Percentiles rank a stretch among this genome's conserved stretches.
Evolutionary conservation across 64 coral and sea anemone genomes (phyloP).

Genomic region (Montipora efflorescens): DNA sequence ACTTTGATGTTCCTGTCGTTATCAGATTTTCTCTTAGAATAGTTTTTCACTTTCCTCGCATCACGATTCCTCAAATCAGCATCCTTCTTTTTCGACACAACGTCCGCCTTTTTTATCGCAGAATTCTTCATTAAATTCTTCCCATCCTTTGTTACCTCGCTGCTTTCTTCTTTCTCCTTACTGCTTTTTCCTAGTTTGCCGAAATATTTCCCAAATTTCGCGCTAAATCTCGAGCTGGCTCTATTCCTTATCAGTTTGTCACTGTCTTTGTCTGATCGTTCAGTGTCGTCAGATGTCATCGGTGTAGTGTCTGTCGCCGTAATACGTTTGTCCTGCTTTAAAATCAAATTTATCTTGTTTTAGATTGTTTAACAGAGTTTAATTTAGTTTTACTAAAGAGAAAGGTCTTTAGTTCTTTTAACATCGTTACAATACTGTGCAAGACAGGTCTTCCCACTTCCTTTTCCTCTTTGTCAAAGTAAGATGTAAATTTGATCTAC

Average conservation of each 20-base stretch:
- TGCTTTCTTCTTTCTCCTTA: slow-evolving; percentile 29
- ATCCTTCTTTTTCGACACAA: slow-evolving; percentile 2
- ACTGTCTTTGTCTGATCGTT: slow-evolving; percentile 41
- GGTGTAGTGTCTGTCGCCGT: slow-evolving; percentile 14
- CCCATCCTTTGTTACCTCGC: not conserved
- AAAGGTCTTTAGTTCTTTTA: not conserved
- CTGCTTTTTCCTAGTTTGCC: slow-evolving; percentile 60
- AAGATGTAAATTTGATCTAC: not conserved
- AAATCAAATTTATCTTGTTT: not conserved
- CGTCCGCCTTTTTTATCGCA: slow-evolving; percentile 8
- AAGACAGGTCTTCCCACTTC: not conserved
- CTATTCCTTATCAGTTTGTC: slow-evolving; percentile 48
- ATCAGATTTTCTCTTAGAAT: slow-evolving; percentile 2
- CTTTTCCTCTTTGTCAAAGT: not conserved
- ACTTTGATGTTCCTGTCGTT: not conserved
- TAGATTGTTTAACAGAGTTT: not conserved
- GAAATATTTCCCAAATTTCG: slow-evolving; percentile 82
- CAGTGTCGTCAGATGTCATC: slow-evolving; percentile 56
- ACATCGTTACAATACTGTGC: not conserved
- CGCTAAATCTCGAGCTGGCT: slow-evolving; percentile 45
- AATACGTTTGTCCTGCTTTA: slow-evolving; percentile 24
- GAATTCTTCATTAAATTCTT: not conserved
- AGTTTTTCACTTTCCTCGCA: not conserved
- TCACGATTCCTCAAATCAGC: slow-evolving; percentile 2
- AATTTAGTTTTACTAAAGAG: not conserved